Base-by-base conservation (phyloP, 2,888 invertebrate genomes). In the Metacarcinus magister region DNA sequence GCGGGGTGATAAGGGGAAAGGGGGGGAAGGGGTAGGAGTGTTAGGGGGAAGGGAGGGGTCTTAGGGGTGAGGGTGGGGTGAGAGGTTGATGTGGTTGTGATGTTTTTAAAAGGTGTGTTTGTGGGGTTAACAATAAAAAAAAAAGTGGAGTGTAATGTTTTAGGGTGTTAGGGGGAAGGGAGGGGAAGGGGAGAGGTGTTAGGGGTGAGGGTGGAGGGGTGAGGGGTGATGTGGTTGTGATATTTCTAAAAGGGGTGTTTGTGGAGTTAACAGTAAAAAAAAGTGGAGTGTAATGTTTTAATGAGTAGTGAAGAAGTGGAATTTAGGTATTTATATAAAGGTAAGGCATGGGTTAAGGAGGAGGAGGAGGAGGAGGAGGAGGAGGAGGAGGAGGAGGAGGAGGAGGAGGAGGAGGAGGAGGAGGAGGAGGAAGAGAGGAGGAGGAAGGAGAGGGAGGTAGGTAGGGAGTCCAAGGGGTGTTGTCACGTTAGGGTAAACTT, bases 401-500 rank as follows among this genome's bases (percentile, higher is more conserved):
- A 32, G 82, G 32, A 82, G 82, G 82, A 13, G 13, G 82, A 32
- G 32, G 32, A 32, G 16, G 82, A 67, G 23, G 67, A 23, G n/a
- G 67, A 67, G 67, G 7, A 32, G 13, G 28, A 5, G 82, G 32
- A 32, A 8, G 32, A 32, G 82, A 13, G 10, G 13, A 32, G 8
- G 32, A 13, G 8, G 32, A 10, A 13, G 13, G 82, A 32, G 32
- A 7, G 10, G 82, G 32, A 82, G 82, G 82, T 0, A 8, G 82
- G 16, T 32, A 28, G 32, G 8, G 75, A 82, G 32, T 10, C 1
- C 32, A 10, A 13, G 82, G 32, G 32, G 5, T 82, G 82, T 32
- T 32, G 82, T 82, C 82, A 32, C 8, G 82, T 82, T 32, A 82
- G 82, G 82, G 82, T 82, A 82, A 82, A 82, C 82, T 82, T 82